Evolutionary conservation across 1,140 invertebrate species (phyloP).

Genomic region (Zaprionus africanus): DNA sequence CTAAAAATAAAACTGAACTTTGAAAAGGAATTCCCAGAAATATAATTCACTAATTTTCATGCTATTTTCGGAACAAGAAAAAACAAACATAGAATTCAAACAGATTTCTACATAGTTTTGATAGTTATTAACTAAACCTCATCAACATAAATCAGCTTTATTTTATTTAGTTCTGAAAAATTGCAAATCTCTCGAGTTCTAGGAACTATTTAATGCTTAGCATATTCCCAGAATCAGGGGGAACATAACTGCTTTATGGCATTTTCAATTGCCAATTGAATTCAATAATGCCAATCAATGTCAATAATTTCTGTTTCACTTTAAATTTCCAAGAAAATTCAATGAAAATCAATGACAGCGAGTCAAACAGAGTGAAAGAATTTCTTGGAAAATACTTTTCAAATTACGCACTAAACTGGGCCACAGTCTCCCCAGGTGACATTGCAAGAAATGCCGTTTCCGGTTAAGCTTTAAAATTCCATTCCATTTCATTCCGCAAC

Average conservation of each 20-base stretch:
- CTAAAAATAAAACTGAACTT: no score
- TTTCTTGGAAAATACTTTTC: neutral
- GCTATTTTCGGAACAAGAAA: no score
- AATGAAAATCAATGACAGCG: neutral
- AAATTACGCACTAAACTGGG: neutral
- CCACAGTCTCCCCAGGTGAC: neutral
- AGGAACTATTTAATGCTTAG: neutral
- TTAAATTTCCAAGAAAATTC: neutral
- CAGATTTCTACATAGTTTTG: no score
- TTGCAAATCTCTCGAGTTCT: neutral
- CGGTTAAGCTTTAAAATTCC: neutral
- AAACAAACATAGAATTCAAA: no score
- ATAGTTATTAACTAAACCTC: no score
- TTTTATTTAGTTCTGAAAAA: no score
- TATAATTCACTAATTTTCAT: no score
- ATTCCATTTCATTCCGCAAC: neutral
- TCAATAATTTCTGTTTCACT: neutral
- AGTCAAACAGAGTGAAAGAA: neutral
- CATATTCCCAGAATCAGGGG: neutral
- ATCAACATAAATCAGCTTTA: no score
- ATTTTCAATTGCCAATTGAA: neutral
- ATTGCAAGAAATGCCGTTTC: neutral
- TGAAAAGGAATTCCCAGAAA: no score
- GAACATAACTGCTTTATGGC: neutral
- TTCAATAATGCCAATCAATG: constrained; percentile 14